Conservation (phyloP, 1,140 invertebrate species). For the Cephus cinctus region DNA sequence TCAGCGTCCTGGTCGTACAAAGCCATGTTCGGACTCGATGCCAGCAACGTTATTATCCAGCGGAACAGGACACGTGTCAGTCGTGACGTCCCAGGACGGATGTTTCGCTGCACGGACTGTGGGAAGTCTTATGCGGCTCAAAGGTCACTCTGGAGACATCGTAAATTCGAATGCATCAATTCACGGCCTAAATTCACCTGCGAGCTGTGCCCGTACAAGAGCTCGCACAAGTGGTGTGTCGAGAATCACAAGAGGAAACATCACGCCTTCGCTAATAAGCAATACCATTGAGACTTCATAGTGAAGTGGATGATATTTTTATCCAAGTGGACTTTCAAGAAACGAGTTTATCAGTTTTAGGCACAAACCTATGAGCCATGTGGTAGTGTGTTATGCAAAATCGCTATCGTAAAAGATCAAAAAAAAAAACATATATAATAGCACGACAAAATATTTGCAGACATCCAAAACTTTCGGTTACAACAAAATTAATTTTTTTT, state of each 20-base stretch:
- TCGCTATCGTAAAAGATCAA: too few species aligned
- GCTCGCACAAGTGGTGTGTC: slow-evolving; percentile 47
- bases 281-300: too few species aligned
- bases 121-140: slow-evolving; percentile 42
- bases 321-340: too few species aligned
- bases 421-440: too few species aligned
- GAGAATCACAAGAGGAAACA: slow-evolving; percentile 42
- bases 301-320: too few species aligned
- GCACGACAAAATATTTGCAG: too few species aligned
- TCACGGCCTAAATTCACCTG: slow-evolving; percentile 48
- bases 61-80: neutral
- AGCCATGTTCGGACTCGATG: slow-evolving; percentile 3
- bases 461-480: too few species aligned
- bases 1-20: slow-evolving; percentile 30
- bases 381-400: too few species aligned
- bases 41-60: neutral
- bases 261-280: too few species aligned
- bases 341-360: too few species aligned
- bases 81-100: slow-evolving; percentile 2
- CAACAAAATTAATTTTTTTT: too few species aligned
- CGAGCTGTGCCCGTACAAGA: slow-evolving; percentile 51
- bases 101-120: slow-evolving; percentile 30
- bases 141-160: slow-evolving; percentile 48
- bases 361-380: too few species aligned
- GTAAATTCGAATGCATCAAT: slow-evolving; percentile 53